These are phyloP conservation scores for Okamejei kenojei DNA, from an alignment of 2,797 vertebrate genomes.

Conservation along the genomic window DNA sequence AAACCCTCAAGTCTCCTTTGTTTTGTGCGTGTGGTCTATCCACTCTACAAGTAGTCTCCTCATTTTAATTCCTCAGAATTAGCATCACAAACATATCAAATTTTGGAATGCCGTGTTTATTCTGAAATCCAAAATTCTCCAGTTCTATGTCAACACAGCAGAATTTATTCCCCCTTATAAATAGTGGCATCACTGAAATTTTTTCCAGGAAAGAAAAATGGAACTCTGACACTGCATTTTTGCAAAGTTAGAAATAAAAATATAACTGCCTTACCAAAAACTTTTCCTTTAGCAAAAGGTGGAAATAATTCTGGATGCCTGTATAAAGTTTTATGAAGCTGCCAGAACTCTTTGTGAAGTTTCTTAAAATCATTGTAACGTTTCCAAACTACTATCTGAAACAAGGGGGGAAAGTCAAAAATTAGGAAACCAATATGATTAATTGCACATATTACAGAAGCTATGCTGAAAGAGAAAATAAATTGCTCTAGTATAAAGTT, in stretches of 20 bases:
- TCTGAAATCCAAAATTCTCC: not conserved
- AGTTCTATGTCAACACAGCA: not conserved
- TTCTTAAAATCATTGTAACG: slow-evolving; percentile 97
- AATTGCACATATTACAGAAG: slow-evolving; percentile 6
- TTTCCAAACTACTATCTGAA: slow-evolving; percentile 94
- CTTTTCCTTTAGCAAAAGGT: slow-evolving; percentile 91
- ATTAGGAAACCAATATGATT: slow-evolving; percentile 32
- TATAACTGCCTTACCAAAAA: slow-evolving; percentile 78
- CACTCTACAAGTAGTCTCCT: not conserved
- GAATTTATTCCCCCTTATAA: not conserved
- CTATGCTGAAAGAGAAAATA: not conserved
- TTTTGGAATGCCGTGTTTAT: not conserved
- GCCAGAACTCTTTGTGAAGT: slow-evolving; percentile 89
- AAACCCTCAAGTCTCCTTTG: not conserved
- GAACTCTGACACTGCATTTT: slow-evolving; percentile 1
- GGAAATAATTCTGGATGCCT: slow-evolving; percentile 90
- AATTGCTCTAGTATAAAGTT: not conserved
- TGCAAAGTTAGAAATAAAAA: slow-evolving; percentile 32
- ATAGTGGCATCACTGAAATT: not conserved
- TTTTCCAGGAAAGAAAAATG: not conserved
- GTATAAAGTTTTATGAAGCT: slow-evolving; percentile 84
- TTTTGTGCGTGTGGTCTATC: not conserved
- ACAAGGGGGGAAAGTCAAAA: slow-evolving; percentile 34
- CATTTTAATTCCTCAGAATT: not conserved
- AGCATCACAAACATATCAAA: slow-evolving; percentile 1